Evolutionary conservation across 2,888 invertebrate species (phyloP), one percentile per base, ranked within the genome.

Genomic region (Pristionchus exspectatus): DNA sequence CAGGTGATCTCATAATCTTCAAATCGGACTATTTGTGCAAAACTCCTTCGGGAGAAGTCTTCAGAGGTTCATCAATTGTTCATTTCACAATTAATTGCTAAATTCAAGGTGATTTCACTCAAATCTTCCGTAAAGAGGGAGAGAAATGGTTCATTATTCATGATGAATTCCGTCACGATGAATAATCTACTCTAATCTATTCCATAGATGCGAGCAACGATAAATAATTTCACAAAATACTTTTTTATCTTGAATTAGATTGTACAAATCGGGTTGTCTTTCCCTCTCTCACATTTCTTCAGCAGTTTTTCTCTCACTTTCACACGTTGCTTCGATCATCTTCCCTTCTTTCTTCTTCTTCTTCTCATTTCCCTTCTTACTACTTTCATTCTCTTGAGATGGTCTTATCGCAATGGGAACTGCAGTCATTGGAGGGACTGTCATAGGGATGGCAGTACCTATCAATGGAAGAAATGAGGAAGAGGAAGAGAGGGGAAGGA

Each of bases 341-440:
- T 63, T 63, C 16, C 33, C 56, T 18, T 85, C 59, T 33, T 38
- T 50, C 27, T 81, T 81, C 81, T 81, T 81, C 81, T 81, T 81
- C 81, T 50, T 81, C 81, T 81, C 50, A 24, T 81, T 18, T 27
- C 27, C 50, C 54, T 54, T 81, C 81, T 50, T 81, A 21, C 81
- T 81, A 24, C n/a, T 63, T 24, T 63, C 63, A 21, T 24, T 63
- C 63, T 63, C 63, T 63, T 21, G 24, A 21, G 63, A 63, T 63
- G 63, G 63, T 63, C 9, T 63, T 16, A 56, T 21, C 63, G 2
- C 63, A 21, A 63, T 63, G 63, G 81, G 81, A 7, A 81, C 50
- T 12, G 81, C 81, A 2, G 81, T 81, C 50, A 14, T 12, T 12
- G 81, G n/a, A n/a, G 50, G n/a, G 7, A 12, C 54, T 4, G 81